Conservation (phyloP, 2,797 vertebrate genomes). For the Oophaga sylvatica region DNA sequence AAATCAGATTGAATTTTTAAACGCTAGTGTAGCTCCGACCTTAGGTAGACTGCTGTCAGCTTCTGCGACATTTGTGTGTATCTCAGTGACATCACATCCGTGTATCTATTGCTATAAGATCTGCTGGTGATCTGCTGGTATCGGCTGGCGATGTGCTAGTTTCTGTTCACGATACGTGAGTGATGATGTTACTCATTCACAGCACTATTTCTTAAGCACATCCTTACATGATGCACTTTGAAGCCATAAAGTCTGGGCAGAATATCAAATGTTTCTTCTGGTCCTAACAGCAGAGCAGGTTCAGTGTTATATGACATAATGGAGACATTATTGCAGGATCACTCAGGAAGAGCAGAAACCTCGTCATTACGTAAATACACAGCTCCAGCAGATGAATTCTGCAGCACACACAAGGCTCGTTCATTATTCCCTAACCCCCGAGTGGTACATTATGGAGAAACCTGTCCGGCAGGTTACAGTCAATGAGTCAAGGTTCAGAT, state of each 20-base stretch:
- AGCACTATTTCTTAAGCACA: background rate
- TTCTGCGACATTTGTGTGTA: no score
- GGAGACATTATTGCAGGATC: constrained; percentile 26
- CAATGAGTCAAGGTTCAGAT: background rate
- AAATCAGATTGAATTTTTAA: no score
- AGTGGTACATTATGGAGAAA: constrained; percentile 23
- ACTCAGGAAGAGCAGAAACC: background rate
- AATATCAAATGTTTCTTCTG: constrained; percentile 11
- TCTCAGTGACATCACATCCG: no score
- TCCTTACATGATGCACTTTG: background rate
- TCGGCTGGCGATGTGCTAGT: no score
- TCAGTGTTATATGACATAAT: constrained; percentile 33
- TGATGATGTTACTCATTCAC: no score
- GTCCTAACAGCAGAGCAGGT: constrained; percentile 10
- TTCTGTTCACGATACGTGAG: background rate
- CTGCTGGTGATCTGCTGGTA: no score
- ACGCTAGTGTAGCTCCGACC: no score
- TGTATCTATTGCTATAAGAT: no score
- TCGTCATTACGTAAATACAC: constrained; percentile 25
- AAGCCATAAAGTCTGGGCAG: constrained; percentile 31
- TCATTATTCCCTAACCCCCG: constrained; percentile 19
- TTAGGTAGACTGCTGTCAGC: no score
- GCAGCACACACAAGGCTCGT: background rate
- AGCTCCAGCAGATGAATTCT: constrained; percentile 13
- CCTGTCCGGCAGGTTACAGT: constrained; percentile 27